Base-by-base conservation (phyloP, 2,888 invertebrate genomes). In the Tetramorium bicarinatum region DNA sequence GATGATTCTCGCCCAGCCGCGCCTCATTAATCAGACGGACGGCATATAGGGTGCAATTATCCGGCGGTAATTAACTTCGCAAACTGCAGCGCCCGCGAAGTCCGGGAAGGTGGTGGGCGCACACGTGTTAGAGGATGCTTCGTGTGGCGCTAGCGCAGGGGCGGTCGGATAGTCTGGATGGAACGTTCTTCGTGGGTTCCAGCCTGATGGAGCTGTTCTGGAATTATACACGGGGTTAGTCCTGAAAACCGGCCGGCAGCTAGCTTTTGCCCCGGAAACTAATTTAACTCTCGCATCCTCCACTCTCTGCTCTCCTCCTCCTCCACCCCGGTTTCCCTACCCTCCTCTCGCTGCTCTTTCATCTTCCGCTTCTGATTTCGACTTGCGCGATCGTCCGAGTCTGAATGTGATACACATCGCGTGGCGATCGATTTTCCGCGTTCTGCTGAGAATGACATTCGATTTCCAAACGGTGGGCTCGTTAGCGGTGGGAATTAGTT, bases 21-120 rank as follows among this genome's bases (percentile, higher is more conserved):
- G 67, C 85, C 91, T 92, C 91, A 90, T 93, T 93, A 93, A 93
- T 93, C 92, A 93, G 90, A 86, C 89, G 88, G 88, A 85, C 89
- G 85, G 90, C 89, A 91, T 91, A 92, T 88, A 91, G 88, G 88
- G 92, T 88, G 92, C 91, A 93, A 93, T 94, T 93, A 93, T 93
- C 92, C 91, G 91, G 90, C 91, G 92, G 92, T 93, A 94, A 94
- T 94, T 94, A 93, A 94, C 92, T 94, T 93, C 84, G 93, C 90
- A 91, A 92, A 93, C 90, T 92, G 92, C 89, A 88, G 69, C 54
- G 85, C 87, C 88, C 88, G 89, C 85, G 87, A 90, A 91, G 89
- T 89, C 89, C 86, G 85, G 88, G 76, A 87, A 85, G 85, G 82
- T 79, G 86, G 79, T 61, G 79, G 75, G 86, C 75, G 72, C 72